Percentiles rank a stretch among this genome's conserved stretches.
Evolutionary conservation across 2,797 vertebrate species (phyloP).

Genomic region (Poeciliopsis infans): DNA sequence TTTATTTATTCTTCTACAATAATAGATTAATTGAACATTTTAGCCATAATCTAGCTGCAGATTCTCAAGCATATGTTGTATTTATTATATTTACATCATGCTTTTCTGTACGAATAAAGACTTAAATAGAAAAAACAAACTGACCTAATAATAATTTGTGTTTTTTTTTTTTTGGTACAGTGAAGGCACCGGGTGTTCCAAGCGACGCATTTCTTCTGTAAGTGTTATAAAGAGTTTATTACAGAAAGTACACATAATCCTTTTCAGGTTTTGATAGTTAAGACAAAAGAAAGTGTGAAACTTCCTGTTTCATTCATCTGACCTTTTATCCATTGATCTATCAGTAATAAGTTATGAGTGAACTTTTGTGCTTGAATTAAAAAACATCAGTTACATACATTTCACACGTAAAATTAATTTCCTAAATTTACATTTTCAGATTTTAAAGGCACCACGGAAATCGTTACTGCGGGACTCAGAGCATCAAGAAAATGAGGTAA

Average conservation of each 20-base stretch:
- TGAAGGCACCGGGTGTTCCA: constrained; percentile 53
- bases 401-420: background rate
- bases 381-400: background rate
- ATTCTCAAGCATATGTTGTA: background rate
- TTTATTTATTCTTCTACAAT: background rate
- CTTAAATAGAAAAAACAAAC: background rate
- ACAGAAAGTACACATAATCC: background rate
- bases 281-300: background rate
- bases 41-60: background rate
- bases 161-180: constrained; percentile 44
- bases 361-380: background rate
- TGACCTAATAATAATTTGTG: background rate
- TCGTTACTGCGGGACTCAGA: constrained; percentile 61
- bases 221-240: constrained; percentile 36
- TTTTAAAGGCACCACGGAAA: constrained; percentile 79
- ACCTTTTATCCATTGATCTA: background rate
- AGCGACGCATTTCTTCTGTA: constrained; percentile 76
- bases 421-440: constrained; percentile 59
- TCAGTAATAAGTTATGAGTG: background rate
- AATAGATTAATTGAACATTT: background rate
- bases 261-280: background rate
- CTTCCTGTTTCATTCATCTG: background rate
- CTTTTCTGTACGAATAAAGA: background rate
- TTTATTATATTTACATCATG: background rate
- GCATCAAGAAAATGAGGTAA: constrained; percentile 68